Evolutionary conservation across 2,797 vertebrate species (phyloP), one percentile per base, ranked within the genome.

Genomic region (Pteronotus mesoamericanus): DNA sequence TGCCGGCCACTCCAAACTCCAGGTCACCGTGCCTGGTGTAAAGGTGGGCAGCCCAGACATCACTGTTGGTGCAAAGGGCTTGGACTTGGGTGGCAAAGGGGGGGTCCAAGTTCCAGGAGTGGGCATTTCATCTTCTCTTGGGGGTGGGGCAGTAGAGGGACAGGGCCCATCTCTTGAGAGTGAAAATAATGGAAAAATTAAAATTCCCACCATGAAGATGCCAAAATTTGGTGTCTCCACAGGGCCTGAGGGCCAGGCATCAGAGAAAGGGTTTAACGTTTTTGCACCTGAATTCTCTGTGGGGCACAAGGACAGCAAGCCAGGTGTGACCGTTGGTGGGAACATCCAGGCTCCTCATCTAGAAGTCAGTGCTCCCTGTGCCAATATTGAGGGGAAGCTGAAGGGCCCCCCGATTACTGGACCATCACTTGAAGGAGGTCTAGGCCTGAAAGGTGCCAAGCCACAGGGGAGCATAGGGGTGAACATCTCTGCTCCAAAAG

Each of bases 161-260:
- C 95, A 96, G 94, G 94, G 80, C 61, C 94, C 94, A 0, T 0
- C 72, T 1, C 2, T 26, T 0, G 90, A 98, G 0, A 78, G 86
- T 55, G 93, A 89, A 16, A 64, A 32, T 42, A 86, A n/a, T 18
- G 97, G 98, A 0, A 98, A 97, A 9, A 88, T 98, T 92, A 97
- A 97, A 48, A 97, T 98, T 16, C 98, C 98, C 0, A 2, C 84
- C 0, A 29, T 98, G 77, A 98, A 98, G 86, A 82, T 98, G 87
- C 98, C 98, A 74, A 98, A 96, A 57, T 98, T 98, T 1, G 97
- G 98, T 46, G 69, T 98, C 68, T 86, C 83, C 0, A 1, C 69
- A 1, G 86, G 89, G 0, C 26, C 89, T 0, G 86, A 97, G 0
- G 91, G 85, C n/a, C 87, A 39, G 12, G 18, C 21, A 1, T 79